These are phyloP conservation scores for Urosaurus nigricauda DNA, from an alignment of 2,797 vertebrate species.

Conservation along the genomic window DNA sequence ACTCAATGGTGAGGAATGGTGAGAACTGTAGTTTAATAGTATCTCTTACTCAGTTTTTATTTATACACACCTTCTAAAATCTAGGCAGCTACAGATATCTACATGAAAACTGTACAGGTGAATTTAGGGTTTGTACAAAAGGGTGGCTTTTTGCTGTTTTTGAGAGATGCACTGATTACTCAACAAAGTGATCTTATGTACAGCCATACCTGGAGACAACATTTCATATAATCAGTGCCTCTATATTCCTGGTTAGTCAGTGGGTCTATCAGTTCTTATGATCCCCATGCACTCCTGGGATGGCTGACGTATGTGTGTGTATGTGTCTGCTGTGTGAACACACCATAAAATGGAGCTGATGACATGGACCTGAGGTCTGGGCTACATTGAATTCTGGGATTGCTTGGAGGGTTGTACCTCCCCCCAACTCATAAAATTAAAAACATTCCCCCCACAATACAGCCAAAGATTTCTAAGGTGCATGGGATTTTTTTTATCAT, in stretches of 20 bases:
- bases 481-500: no score
- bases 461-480: no score
- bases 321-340: not conserved
- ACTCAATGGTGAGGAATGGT: not conserved
- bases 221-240: not conserved
- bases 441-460: no score
- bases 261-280: not conserved
- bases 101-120: not conserved
- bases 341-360: not conserved
- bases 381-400: no score
- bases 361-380: no score
- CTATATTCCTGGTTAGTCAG: not conserved
- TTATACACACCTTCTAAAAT: not conserved
- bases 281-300: not conserved
- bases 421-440: no score
- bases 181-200: no score
- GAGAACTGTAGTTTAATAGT: not conserved
- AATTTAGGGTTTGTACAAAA: not conserved
- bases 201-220: not conserved
- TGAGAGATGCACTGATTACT: not conserved
- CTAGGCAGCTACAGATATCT: not conserved
- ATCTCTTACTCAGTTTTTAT: not conserved
- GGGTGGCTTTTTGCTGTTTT: not conserved
- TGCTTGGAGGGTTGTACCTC: no score
- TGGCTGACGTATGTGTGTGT: not conserved